Evolutionary conservation across 2,113 vertebrate species (phyloP).

Genomic region (Callionymus lyra): DNA sequence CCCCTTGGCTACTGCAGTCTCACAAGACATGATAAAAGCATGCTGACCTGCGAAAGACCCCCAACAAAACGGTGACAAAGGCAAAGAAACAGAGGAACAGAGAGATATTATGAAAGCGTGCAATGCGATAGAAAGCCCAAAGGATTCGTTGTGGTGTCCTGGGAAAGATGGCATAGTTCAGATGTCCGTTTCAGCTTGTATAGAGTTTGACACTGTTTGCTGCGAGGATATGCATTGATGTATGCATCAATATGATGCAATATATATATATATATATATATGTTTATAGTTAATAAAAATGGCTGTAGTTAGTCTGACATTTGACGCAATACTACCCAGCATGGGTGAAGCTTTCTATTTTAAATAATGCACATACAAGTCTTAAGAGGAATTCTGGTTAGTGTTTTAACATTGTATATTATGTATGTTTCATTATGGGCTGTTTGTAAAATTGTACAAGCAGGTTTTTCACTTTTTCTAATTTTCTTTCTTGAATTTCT

Average conservation of each 20-base stretch:
- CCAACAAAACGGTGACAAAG: slow-evolving; percentile 16
- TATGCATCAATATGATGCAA: not conserved
- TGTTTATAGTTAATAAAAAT: too few relatives aligned
- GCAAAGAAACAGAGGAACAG: slow-evolving; percentile 11
- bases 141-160: slow-evolving; percentile 32
- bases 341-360: not conserved
- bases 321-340: not conserved
- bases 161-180: slow-evolving; percentile 17
- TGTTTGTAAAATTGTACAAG: too few relatives aligned
- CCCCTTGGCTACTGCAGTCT: slow-evolving; percentile 29
- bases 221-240: slow-evolving; percentile 2
- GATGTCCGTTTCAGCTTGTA: slow-evolving; percentile 9
- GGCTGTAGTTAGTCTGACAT: too few relatives aligned
- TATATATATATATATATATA: too few relatives aligned
- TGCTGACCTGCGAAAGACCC: slow-evolving; percentile 43
- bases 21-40: slow-evolving; percentile 35
- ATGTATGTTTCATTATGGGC: too few relatives aligned
- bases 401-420: too few relatives aligned
- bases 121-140: slow-evolving; percentile 6
- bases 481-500: too few relatives aligned
- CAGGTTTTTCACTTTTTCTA: too few relatives aligned
- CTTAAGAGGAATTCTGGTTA: too few relatives aligned
- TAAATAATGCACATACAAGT: not conserved
- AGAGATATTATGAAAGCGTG: slow-evolving; percentile 23
- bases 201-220: slow-evolving; percentile 4